These are phyloP conservation scores for Ylistrum balloti DNA, from an alignment of 1,140 invertebrate species.

Conservation along the genomic window DNA sequence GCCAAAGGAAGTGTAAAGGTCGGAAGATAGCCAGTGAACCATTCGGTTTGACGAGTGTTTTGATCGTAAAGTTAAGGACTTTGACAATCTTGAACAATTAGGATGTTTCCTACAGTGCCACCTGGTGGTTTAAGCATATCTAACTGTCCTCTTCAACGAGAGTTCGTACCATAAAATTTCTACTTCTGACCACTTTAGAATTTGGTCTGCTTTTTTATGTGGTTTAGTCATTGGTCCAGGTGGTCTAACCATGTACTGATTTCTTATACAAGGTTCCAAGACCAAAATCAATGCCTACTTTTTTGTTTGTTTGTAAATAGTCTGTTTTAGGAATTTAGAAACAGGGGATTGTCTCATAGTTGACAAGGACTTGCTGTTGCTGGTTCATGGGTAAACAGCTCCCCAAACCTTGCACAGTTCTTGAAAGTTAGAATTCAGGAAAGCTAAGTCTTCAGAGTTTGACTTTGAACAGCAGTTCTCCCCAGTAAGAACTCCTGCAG, in stretches of 20 bases:
- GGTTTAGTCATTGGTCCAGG: not conserved
- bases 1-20: not conserved
- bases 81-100: constrained; percentile 17
- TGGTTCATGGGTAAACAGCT: too few relatives aligned
- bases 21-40: not conserved
- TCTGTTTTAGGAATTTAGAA: too few relatives aligned
- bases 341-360: too few relatives aligned
- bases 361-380: too few relatives aligned
- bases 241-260: not conserved
- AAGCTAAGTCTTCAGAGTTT: too few relatives aligned
- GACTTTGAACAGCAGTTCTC: too few relatives aligned
- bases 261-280: not conserved
- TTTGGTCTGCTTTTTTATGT: not conserved
- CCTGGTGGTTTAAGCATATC: not conserved
- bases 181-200: not conserved
- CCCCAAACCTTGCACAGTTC: too few relatives aligned
- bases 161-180: not conserved
- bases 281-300: too few relatives aligned
- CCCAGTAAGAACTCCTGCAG: too few relatives aligned
- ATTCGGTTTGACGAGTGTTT: not conserved
- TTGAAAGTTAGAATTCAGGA: too few relatives aligned
- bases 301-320: too few relatives aligned
- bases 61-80: constrained; percentile 25
- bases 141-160: not conserved
- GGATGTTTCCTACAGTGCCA: constrained; percentile 21